phyloP scores from a whole-genome alignment of 37 sponge, comb jelly and placozoan species.

The Axinella damicornis region DNA sequence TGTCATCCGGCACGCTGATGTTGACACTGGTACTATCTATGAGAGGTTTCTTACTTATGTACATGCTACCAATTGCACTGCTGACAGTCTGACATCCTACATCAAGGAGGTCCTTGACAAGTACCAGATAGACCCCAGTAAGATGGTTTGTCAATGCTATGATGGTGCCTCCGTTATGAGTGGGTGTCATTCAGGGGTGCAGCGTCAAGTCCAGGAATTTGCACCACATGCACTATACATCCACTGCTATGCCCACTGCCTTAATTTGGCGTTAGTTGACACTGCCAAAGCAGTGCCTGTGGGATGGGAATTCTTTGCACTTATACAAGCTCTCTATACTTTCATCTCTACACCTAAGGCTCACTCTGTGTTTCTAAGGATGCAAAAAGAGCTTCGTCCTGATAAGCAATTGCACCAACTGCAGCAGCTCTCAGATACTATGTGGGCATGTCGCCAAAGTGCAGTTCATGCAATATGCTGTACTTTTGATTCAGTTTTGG shows the following conservation, averaged over 20 bases:
- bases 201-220: slow-evolving; percentile 44
- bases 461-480: slow-evolving; percentile 52
- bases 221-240: slow-evolving; percentile 47
- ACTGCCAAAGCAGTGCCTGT: slow-evolving; percentile 12
- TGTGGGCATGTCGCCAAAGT: slow-evolving; percentile 54
- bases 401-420: slow-evolving; percentile 54
- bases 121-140: slow-evolving; percentile 14
- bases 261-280: slow-evolving; percentile 47
- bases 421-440: slow-evolving; percentile 54
- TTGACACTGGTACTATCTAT: slow-evolving; percentile 15
- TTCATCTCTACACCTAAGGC: slow-evolving; percentile 51
- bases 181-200: slow-evolving; percentile 57
- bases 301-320: slow-evolving; percentile 56
- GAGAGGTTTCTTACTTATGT: slow-evolving; percentile 54
- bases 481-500: slow-evolving; percentile 26
- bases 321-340: slow-evolving; percentile 46
- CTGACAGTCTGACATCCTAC: slow-evolving; percentile 46
- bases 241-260: slow-evolving; percentile 62
- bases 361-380: slow-evolving; percentile 40
- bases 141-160: slow-evolving; percentile 51
- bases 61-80: slow-evolving; percentile 27
- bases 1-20: slow-evolving; percentile 37
- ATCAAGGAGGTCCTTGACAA: slow-evolving; percentile 22
- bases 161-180: slow-evolving; percentile 72
- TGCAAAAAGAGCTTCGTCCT: slow-evolving; percentile 63